Conservation (phyloP, 2,888 invertebrate species). For the Drosophila vallismaia region DNA sequence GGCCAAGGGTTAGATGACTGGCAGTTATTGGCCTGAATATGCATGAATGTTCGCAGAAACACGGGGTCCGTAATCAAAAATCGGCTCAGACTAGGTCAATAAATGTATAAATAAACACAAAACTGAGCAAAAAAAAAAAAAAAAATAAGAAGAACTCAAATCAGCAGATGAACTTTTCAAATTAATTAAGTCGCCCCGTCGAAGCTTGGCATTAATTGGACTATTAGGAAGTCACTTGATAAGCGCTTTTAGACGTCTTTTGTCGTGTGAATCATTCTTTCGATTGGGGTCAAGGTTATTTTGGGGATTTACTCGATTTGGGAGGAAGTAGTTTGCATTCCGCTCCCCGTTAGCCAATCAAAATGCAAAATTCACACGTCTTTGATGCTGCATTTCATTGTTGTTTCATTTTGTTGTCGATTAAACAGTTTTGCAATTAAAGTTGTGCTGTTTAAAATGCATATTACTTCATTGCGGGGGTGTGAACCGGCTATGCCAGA, state of each 20-base stretch:
- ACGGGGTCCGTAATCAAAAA: conserved; percentile 22
- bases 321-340: conserved; percentile 28
- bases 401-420: conserved; percentile 11
- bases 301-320: conserved; percentile 8
- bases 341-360: conserved; percentile 1
- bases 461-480: conserved; percentile 40
- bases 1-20: conserved; percentile 28
- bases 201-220: conserved; percentile 34
- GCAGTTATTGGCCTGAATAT: conserved; percentile 28
- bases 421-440: conserved; percentile 49
- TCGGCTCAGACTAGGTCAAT: conserved; percentile 45
- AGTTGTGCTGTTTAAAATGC: conserved; percentile 36
- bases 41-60: conserved; percentile 11
- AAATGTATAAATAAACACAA: conserved; percentile 18
- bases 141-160: neutral
- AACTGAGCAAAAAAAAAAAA: conserved; percentile 2
- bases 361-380: conserved; percentile 34
- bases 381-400: conserved; percentile 16
- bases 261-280: conserved; percentile 20
- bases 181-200: conserved; percentile 27
- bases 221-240: conserved; percentile 39
- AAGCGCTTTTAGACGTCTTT: conserved; percentile 18
- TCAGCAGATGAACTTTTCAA: conserved; percentile 5
- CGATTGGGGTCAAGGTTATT: conserved; percentile 35
- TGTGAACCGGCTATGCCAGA: conserved; percentile 25